Evolutionary conservation across 2,113 vertebrate species (phyloP).

Genomic region (Chionomys nivalis): DNA sequence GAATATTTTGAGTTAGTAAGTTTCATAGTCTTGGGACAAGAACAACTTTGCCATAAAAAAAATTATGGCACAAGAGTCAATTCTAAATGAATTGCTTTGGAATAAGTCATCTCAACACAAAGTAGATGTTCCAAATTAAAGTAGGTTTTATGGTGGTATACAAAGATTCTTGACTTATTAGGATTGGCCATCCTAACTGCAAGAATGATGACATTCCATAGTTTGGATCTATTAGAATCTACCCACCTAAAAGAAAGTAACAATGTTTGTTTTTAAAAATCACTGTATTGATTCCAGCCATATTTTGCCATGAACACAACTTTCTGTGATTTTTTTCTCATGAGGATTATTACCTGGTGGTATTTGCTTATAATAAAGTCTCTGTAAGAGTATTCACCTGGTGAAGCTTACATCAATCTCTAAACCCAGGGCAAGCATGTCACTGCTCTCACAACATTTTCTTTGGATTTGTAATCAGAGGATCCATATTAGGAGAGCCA

Average conservation of each 20-base stretch:
- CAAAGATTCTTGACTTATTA: constrained; percentile 10
- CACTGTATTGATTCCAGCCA: constrained; percentile 45
- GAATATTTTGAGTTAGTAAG: background rate
- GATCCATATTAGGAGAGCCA: constrained; percentile 66
- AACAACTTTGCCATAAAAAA: background rate
- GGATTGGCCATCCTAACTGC: background rate
- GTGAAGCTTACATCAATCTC: constrained; percentile 64
- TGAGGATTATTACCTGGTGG: constrained; percentile 64
- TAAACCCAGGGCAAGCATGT: constrained; percentile 75
- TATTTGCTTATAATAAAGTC: constrained; percentile 70
- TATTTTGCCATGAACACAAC: constrained; percentile 57
- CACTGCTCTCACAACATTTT: constrained; percentile 76
- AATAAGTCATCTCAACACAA: constrained; percentile 12
- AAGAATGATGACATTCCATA: constrained; percentile 23
- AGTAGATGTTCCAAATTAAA: background rate
- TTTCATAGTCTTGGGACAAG: background rate
- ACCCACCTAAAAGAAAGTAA: constrained; percentile 9
- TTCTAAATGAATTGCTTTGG: background rate
- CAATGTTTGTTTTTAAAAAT: constrained; percentile 51
- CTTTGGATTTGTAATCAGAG: constrained; percentile 79
- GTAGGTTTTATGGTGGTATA: background rate
- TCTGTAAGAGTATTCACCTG: constrained; percentile 67
- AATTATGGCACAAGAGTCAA: background rate
- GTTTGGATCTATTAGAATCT: constrained; percentile 53
- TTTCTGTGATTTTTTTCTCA: constrained; percentile 68